Evolutionary conservation across 2,113 vertebrate species (phyloP).

Genomic region (Elanoides forficatus): DNA sequence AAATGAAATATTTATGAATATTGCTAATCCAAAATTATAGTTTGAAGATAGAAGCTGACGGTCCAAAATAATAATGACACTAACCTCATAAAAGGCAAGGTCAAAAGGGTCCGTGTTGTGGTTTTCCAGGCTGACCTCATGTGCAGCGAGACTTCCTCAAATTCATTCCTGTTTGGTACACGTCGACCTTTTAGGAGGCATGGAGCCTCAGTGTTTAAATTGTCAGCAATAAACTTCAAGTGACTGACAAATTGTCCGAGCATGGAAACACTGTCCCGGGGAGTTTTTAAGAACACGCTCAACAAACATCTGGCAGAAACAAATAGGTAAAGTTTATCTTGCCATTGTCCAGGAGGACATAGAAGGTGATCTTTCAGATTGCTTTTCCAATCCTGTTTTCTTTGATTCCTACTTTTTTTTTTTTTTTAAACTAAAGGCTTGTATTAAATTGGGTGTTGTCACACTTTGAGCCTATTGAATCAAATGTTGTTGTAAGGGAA

Average conservation of each 20-base stretch:
- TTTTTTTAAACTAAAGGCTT: background rate
- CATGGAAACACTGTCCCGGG: fast-evolving
- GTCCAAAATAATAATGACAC: background rate
- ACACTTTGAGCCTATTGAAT: background rate
- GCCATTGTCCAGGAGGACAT: fast-evolving
- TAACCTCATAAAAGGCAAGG: background rate
- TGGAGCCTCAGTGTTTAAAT: fast-evolving
- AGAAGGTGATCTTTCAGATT: background rate
- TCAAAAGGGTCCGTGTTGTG: background rate
- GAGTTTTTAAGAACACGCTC: fast-evolving
- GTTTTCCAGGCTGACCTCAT: background rate
- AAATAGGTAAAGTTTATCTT: fast-evolving
- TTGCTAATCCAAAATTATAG: background rate
- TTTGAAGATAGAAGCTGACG: background rate
- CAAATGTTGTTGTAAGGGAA: background rate
- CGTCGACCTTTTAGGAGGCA: background rate
- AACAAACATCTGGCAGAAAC: background rate
- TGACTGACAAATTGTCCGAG: fast-evolving
- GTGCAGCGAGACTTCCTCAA: background rate
- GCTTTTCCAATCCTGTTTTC: background rate
- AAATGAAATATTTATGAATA: background rate
- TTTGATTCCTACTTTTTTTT: background rate
- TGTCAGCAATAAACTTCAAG: background rate
- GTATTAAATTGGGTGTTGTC: background rate
- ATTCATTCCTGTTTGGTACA: background rate